phyloP scores from a whole-genome alignment of 1,140 invertebrate species.

The Pachyrhynchus sulphureomaculatus region DNA sequence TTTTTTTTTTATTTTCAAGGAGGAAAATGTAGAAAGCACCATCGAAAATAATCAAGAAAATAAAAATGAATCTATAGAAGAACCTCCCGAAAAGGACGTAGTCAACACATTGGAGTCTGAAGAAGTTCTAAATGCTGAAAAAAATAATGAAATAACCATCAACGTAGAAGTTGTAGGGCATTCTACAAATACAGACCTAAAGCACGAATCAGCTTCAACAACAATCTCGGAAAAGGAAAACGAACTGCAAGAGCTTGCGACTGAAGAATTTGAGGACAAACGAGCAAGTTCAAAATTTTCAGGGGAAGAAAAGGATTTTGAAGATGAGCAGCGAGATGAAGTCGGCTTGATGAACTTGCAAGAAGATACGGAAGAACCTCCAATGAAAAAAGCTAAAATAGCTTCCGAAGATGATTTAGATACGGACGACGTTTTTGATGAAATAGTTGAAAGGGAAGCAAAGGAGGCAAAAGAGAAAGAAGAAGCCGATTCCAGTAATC shows the following conservation, averaged over 20 bases:
- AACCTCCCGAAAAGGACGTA: not conserved
- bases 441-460: not conserved
- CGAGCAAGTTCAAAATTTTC: not conserved
- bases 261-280: not conserved
- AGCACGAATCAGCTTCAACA: no score
- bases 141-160: not conserved
- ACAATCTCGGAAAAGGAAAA: not conserved
- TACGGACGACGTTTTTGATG: not conserved
- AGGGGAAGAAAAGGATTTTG: not conserved
- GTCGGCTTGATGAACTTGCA: not conserved
- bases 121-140: not conserved
- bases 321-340: not conserved
- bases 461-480: not conserved
- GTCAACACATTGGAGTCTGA: not conserved
- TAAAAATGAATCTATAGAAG: not conserved
- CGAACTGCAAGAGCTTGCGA: not conserved
- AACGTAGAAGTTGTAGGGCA: not conserved
- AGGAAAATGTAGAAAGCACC: not conserved
- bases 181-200: no score
- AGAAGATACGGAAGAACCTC: conserved; percentile 2
- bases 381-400: conserved; percentile 11
- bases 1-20: not conserved
- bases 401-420: not conserved
- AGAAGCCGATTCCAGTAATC: conserved; percentile 6
- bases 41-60: not conserved